Evolutionary conservation across 2,113 vertebrate genomes (phyloP), one percentile per base, ranked within the genome.

Genomic region (Halcyon senegalensis): DNA sequence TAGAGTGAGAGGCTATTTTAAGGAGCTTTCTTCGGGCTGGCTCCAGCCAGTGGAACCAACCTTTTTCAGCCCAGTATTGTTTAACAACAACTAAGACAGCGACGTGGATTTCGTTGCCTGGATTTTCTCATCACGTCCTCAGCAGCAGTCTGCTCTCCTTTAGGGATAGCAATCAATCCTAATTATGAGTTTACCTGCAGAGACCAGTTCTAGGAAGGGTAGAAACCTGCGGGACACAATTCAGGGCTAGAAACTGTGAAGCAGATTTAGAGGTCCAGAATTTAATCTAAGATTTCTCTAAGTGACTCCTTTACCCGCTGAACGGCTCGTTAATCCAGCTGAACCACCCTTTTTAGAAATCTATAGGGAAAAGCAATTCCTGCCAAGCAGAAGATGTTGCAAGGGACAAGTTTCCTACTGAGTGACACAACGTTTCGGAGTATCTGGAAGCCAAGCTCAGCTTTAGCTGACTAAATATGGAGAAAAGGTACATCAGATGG

Each of bases 391-490:
- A 64, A 50, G 91, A 86, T 46, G 51, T 44, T 72, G 89, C 50
- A 87, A 89, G 67, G 69, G 93, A 55, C 69, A 69, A 92, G 62
- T 70, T 70, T 87, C 37, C 62, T 11, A 7, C 69, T 24, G 80
- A 88, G 83, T 44, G 69, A 79, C 86, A 95, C 74, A 87, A 64
- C 8, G 3, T 84, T 94, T 94, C 33, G 3, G 63, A 76, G 63
- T 8, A 25, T 94, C 77, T 91, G 87, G 69, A 73, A 92, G 89
- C 80, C 84, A 75, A 87, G 70, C 69, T 96, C 86, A 91, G 94
- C 69, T 73, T 93, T 19, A 48, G 92, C 94, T 94, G 93, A 93
- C 95, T 96, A 96, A 96, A 96, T 96, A 96, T 96, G 95, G 96
- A 94, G 95, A 97, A 96, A 96, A 96, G 96, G 96, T 96, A 79